Base-by-base conservation (phyloP, 2,797 vertebrate genomes). In the Enteromius treurensis region DNA sequence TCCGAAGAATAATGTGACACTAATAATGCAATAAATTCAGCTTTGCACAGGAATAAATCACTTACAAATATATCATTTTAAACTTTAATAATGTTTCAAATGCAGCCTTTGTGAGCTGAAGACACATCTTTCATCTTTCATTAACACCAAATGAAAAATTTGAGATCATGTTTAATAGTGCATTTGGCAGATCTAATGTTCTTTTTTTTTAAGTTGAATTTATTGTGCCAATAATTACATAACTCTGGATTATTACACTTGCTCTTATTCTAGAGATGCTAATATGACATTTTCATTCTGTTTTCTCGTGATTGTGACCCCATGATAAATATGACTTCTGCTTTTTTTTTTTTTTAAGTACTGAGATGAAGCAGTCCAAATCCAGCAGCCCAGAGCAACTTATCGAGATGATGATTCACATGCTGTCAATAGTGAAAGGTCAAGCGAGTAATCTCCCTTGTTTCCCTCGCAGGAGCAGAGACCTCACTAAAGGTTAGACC, bases 371-470 rank as follows among this genome's bases (percentile, higher is more conserved):
- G 47, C 47, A 53, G 49, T 53, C 9, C 62, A 75, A 23, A 62
- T 68, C 55, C 73, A 83, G 79, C n/a, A 69, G 37, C 58, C 73
- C 79, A 73, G 80, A 68, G 49, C 40, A 67, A 68, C 40, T 86
- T 82, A 84, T 86, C 82, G 64, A 87, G 83, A 76, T 64, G 47
- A 76, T 88, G 86, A 88, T 77, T 88, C 67, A 83, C 67, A 17
- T 40, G 34, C 37, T 81, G 60, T 84, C 82, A 87, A 62, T 49
- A 80, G 65, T 51, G 42, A 87, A 88, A 88, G 84, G 88, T 87
- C 84, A 87, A 81, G 75, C 82, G 51, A 88, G 88, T 88, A 87
- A 88, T 84, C 86, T 69, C 78, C 75, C 76, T 53, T 73, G 87
- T 64, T 77, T 81, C 55, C 78, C 84, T 84, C 58, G 68, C 79